These are phyloP conservation scores for Anolis sagrei DNA, from an alignment of 2,113 vertebrate genomes.

Conservation along the genomic window DNA sequence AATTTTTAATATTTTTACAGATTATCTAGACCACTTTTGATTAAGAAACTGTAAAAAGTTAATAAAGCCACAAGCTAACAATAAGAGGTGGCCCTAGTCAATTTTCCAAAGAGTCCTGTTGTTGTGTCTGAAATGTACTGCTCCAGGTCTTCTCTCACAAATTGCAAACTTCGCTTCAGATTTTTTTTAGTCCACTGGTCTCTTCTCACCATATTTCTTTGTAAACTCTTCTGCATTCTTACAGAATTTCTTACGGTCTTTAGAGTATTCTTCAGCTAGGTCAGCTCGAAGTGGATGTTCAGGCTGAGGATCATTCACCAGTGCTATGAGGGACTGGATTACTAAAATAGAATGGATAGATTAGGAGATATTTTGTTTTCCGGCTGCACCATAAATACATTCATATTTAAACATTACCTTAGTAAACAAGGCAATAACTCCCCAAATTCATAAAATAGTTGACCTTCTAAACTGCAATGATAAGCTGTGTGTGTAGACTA, in stretches of 20 bases:
- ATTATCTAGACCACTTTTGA: slow-evolving; percentile 84
- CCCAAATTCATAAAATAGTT: no score
- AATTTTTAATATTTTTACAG: slow-evolving; percentile 87
- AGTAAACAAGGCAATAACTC: no score
- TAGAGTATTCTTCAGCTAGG: slow-evolving; percentile 99
- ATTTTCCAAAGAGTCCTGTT: slow-evolving; percentile 88
- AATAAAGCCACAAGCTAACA: slow-evolving; percentile 88
- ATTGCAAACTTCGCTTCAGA: slow-evolving; percentile 78
- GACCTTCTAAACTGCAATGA: no score
- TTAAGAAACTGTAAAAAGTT: slow-evolving; percentile 95
- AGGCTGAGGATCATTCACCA: slow-evolving; percentile 99
- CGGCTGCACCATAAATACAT: no score
- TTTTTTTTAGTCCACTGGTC: slow-evolving; percentile 96
- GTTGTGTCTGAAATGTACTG: slow-evolving; percentile 82
- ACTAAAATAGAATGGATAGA: no score
- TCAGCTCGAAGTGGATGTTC: slow-evolving; percentile 98
- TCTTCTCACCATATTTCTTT: slow-evolving; percentile 99
- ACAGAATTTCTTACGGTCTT: slow-evolving; percentile 99
- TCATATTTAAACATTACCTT: no score
- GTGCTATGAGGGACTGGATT: slow-evolving; percentile 98
- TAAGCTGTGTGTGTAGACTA: no score
- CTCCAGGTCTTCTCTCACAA: slow-evolving; percentile 84
- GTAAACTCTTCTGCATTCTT: slow-evolving; percentile 99
- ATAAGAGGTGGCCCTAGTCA: slow-evolving; percentile 80
- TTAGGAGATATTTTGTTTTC: no score